phyloP scores from a whole-genome alignment of 2,888 invertebrate genomes.

The Agrotis puta region DNA sequence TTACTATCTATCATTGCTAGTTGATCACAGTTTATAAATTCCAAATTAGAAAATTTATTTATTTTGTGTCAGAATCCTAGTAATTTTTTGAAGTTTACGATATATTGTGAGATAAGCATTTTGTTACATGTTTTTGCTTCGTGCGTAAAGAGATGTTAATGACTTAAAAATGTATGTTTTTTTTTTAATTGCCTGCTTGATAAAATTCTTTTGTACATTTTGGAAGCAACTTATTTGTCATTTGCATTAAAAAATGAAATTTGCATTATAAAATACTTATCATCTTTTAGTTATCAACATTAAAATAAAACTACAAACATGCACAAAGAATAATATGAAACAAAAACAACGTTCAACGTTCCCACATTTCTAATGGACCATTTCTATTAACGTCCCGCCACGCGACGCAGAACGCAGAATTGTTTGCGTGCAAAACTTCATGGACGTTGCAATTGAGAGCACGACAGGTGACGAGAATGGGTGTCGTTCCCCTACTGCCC shows the following conservation, averaged over 20 bases:
- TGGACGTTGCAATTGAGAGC: slow-evolving; percentile 72
- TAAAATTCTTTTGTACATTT: neutral
- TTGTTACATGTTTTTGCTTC: no score
- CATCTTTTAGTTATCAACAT: neutral
- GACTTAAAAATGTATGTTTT: neutral
- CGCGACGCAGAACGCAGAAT: slow-evolving; percentile 45
- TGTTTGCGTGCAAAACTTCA: slow-evolving; percentile 69
- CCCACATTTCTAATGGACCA: slow-evolving; percentile 29
- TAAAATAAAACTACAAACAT: neutral
- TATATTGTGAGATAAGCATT: neutral
- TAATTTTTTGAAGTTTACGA: neutral
- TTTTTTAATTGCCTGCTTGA: neutral
- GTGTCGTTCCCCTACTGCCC: slow-evolving; percentile 52
- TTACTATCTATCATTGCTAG: slow-evolving; percentile 28
- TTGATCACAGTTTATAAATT: slow-evolving; percentile 7
- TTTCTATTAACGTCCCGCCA: slow-evolving; percentile 51
- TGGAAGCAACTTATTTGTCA: neutral
- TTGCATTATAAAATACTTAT: neutral
- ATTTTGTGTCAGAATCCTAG: neutral
- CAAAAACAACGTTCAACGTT: slow-evolving; percentile 6
- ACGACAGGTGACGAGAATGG: slow-evolving; percentile 77
- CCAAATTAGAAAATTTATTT: neutral
- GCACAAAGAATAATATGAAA: slow-evolving; percentile 21
- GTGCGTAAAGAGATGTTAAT: neutral
- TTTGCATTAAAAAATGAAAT: no score